These are phyloP conservation scores for Volucella bombylans DNA, from an alignment of 2,888 invertebrate species.

Conservation along the genomic window DNA sequence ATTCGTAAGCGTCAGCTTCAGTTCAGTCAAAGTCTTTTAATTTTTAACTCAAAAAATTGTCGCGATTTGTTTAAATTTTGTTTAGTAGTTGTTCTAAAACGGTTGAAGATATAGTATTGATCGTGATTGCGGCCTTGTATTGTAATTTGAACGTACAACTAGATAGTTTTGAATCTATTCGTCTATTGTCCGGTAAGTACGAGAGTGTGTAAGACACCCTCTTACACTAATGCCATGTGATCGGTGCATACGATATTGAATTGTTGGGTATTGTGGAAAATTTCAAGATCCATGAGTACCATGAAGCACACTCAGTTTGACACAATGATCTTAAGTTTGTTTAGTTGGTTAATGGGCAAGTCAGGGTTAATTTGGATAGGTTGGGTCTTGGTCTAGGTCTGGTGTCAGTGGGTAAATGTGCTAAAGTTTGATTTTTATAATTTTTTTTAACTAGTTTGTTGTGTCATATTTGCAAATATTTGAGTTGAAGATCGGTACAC, in stretches of 20 bases:
- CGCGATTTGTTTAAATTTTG: not conserved
- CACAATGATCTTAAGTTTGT: not conserved
- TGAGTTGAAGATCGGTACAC: not conserved
- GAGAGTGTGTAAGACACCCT: no score
- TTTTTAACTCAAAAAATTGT: not conserved
- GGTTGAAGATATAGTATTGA: no score
- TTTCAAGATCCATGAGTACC: not conserved
- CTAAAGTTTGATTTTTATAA: not conserved
- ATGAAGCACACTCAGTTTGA: not conserved
- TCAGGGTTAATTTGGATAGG: slow-evolving; percentile 42
- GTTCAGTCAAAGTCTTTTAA: not conserved
- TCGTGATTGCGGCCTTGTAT: no score
- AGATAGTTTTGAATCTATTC: no score
- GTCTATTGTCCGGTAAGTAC: no score
- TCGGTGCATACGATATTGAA: no score
- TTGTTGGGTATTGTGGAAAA: no score
- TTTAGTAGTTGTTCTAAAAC: not conserved
- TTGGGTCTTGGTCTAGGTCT: not conserved
- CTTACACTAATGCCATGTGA: no score
- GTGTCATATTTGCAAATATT: not conserved
- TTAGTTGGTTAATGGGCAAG: slow-evolving; percentile 34
- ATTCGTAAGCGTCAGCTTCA: slow-evolving; percentile 45
- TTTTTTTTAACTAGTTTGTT: slow-evolving; percentile 18
- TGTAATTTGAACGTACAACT: no score
- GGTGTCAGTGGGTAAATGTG: slow-evolving; percentile 10